These are phyloP conservation scores for Caretta caretta DNA, from an alignment of 2,113 vertebrate species.

Conservation along the genomic window DNA sequence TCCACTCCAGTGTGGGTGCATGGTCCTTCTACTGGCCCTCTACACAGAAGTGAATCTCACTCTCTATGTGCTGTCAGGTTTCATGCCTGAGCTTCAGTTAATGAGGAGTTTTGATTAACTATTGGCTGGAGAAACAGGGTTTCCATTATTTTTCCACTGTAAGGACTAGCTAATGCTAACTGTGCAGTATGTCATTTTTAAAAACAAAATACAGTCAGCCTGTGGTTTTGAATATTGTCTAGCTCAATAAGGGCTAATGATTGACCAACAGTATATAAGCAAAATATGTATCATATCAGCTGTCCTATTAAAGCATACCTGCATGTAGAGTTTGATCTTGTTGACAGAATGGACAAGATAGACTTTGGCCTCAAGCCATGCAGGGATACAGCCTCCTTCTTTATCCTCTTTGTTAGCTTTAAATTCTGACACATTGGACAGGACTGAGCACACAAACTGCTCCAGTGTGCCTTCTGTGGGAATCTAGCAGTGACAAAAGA, in stretches of 20 bases:
- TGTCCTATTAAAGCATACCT: conserved; percentile 40
- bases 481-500: conserved; percentile 56
- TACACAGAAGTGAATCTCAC: background rate
- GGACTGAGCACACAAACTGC: conserved; percentile 61
- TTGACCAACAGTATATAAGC: background rate
- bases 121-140: background rate
- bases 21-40: background rate
- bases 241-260: background rate
- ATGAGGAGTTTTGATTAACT: conserved; percentile 35
- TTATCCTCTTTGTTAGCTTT: conserved; percentile 5
- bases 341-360: conserved; percentile 68
- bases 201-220: background rate
- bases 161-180: background rate
- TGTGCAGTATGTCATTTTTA: background rate
- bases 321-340: conserved; percentile 46
- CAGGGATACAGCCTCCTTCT: conserved; percentile 4
- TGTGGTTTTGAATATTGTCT: background rate
- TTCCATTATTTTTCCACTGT: background rate
- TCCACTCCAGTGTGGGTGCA: background rate
- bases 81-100: background rate
- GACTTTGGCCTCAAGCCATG: conserved; percentile 25
- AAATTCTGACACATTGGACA: conserved; percentile 30
- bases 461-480: conserved; percentile 62
- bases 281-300: background rate
- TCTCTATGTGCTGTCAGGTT: background rate